These are phyloP conservation scores for Pygocentrus nattereri DNA, from an alignment of 2,797 vertebrate species.

Conservation along the genomic window DNA sequence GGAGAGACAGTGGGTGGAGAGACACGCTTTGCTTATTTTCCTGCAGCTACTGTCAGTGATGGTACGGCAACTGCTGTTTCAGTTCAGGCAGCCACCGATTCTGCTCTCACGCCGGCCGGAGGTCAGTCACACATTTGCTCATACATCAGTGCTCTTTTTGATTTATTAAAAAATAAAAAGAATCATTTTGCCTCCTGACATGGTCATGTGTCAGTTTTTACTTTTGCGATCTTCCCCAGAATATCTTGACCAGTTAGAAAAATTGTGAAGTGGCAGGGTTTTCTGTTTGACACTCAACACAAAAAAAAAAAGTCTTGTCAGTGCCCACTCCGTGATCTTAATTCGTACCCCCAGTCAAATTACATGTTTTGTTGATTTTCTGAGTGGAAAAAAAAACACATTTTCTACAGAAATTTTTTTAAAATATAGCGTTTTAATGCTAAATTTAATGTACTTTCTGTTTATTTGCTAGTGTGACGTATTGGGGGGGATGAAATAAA, in stretches of 20 bases:
- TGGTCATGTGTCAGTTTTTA: too few species aligned
- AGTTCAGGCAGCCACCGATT: conserved; percentile 87
- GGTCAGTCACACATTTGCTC: conserved; percentile 71
- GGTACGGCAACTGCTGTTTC: conserved; percentile 86
- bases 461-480: too few species aligned
- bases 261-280: neutral
- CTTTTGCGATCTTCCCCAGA: too few species aligned
- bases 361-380: too few species aligned
- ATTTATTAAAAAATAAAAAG: too few species aligned
- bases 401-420: too few species aligned
- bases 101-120: conserved; percentile 86
- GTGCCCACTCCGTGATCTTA: neutral
- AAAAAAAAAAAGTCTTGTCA: neutral
- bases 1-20: conserved; percentile 88
- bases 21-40: conserved; percentile 91
- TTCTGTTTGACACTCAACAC: neutral
- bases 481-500: too few species aligned
- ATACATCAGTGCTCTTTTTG: neutral
- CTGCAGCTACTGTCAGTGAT: conserved; percentile 87
- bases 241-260: too few species aligned
- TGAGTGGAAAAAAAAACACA: too few species aligned
- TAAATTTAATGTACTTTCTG: too few species aligned
- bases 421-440: too few species aligned
- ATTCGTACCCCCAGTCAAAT: neutral
- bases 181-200: too few species aligned